These are phyloP conservation scores for Chromoteleia sp. DNA, from an alignment of 2,888 invertebrate species.

Conservation along the genomic window DNA sequence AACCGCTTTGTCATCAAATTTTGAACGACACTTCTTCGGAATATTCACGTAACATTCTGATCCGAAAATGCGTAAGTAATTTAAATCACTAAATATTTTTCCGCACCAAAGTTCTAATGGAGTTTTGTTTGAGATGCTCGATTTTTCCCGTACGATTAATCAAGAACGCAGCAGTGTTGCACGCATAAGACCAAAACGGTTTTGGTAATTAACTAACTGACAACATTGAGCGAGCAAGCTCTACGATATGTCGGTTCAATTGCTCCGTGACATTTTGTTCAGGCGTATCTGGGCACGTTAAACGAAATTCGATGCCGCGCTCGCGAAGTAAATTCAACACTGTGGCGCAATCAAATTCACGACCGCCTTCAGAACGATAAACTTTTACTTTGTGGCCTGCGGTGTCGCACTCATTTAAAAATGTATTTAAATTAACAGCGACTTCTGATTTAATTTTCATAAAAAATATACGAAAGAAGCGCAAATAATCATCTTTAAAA, in stretches of 20 bases:
- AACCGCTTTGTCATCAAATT: conserved; percentile 52
- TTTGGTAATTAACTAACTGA: conserved; percentile 31
- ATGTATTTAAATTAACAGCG: conserved; percentile 63
- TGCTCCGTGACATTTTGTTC: conserved; percentile 53
- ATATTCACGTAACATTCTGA: conserved; percentile 58
- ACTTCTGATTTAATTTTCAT: conserved; percentile 69
- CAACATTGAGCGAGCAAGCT: no score
- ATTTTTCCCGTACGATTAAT: no score
- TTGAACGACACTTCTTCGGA: conserved; percentile 55
- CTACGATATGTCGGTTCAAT: conserved; percentile 47
- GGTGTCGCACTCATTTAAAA: conserved; percentile 71
- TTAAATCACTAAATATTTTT: conserved; percentile 48
- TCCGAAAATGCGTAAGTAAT: conserved; percentile 59
- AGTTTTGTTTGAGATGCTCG: no score
- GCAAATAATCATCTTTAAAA: conserved; percentile 71
- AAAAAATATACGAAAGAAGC: conserved; percentile 69
- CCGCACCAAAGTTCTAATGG: conserved; percentile 56
- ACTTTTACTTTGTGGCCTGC: conserved; percentile 69
- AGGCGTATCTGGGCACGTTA: conserved; percentile 45
- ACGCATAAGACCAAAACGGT: conserved; percentile 53
- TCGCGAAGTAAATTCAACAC: conserved; percentile 18
- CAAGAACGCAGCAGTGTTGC: conserved; percentile 45
- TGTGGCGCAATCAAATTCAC: conserved; percentile 61
- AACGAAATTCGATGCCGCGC: conserved; percentile 43
- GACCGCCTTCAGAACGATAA: conserved; percentile 70